Evolutionary conservation across 1,140 invertebrate genomes (phyloP), one percentile per base, ranked within the genome.

Genomic region (Cherax quadricarinatus): DNA sequence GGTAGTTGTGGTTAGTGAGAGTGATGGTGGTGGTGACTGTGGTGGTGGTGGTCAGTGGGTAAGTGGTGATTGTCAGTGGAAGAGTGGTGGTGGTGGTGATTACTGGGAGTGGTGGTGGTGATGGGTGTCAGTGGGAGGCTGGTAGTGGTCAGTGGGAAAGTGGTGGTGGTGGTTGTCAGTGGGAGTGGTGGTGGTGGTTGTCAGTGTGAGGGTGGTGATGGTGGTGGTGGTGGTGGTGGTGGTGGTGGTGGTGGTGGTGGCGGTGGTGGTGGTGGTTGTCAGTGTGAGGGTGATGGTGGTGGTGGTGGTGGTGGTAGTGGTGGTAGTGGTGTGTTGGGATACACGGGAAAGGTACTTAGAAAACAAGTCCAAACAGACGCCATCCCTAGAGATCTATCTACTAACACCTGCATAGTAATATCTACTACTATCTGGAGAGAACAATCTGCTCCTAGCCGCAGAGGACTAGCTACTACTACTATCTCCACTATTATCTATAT

Each of bases 91-190:
- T 51, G 80, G 80, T 66, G 6, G 62, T 66, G 62, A 3, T 16
- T n/a, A n/a, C n/a, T n/a, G n/a, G n/a, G n/a, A n/a, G 6, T n/a
- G 79, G 80, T 82, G 80, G 80, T 21, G 80, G 79, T 80, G 79
- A 30, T 18, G 79, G 41, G 10, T 24, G 79, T 48, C 4, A 21
- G 12, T 4, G 24, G 79, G 62, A 10, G 70, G 70, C 70, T 24
- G n/a, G 21, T 73, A 18, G 21, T 73, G 21, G 70, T 57, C 53
- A n/a, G n/a, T n/a, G 60, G 30, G n/a, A n/a, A n/a, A 49, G 62
- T n/a, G 62, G 24, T 21, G 53, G 53, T 6, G 14, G 18, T n/a
- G n/a, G 51, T 18, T 51, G 30, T 51, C 12, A 41, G 78, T 14
- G 78, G 78, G 30, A 14, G 78, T 24, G 30, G 48, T 14, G 79